Percentiles rank a stretch among this genome's conserved stretches.
Evolutionary conservation across 2,113 vertebrate genomes (phyloP).

Genomic region (Tragelaphus buxtoni): DNA sequence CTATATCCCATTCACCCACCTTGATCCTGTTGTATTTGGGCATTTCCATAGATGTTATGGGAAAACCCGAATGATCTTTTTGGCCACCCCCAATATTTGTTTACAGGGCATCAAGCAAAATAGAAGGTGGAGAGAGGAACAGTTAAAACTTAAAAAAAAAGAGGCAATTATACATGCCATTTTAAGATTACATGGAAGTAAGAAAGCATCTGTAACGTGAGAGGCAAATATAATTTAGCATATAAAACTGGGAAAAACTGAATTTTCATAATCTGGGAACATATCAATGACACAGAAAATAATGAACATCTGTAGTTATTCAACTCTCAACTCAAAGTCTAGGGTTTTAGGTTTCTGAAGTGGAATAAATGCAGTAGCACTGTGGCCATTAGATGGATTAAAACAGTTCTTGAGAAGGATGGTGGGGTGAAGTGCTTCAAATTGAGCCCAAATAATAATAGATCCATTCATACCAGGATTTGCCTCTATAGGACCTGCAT

Average conservation of each 20-base stretch:
- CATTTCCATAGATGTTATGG: neutral
- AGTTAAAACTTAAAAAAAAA: neutral
- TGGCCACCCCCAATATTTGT: neutral
- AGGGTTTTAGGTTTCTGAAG: neutral
- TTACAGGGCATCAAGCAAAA: neutral
- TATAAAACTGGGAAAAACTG: neutral
- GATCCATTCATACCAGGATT: neutral
- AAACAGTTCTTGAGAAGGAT: neutral
- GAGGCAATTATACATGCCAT: neutral
- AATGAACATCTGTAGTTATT: neutral
- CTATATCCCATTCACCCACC: neutral
- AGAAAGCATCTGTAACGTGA: neutral
- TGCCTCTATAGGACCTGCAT: neutral
- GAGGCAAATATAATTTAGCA: neutral
- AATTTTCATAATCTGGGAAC: neutral
- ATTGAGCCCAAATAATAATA: neutral
- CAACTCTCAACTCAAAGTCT: constrained; percentile 26
- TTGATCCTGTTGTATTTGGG: neutral
- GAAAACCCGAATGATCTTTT: neutral
- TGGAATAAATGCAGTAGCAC: neutral
- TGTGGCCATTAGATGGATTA: neutral
- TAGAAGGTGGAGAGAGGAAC: neutral
- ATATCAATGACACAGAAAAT: neutral
- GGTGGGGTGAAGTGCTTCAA: neutral
- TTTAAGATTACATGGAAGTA: neutral